Percentiles rank a stretch among this genome's conserved stretches.
These are phyloP conservation scores for Vulpes vulpes DNA, from an alignment of 2,113 vertebrate species.

Conservation along the genomic window DNA sequence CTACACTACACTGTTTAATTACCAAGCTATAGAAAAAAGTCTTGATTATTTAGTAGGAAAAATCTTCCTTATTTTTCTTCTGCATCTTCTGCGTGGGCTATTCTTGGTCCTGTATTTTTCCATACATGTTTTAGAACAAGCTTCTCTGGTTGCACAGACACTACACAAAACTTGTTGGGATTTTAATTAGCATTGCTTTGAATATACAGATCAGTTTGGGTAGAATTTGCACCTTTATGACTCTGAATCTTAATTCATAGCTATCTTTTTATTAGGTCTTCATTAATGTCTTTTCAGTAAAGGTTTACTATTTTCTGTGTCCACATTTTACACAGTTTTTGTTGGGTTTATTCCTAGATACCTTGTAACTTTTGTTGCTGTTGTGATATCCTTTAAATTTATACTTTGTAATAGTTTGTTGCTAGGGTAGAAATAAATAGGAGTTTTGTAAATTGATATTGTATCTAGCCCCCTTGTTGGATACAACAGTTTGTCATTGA, in stretches of 20 bases:
- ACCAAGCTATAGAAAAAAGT: not conserved
- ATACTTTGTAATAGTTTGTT: not conserved
- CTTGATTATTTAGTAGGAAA: not conserved
- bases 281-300: not conserved
- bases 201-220: not conserved
- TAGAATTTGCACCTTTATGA: not conserved
- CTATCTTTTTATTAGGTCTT: not conserved
- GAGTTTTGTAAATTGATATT: constrained; percentile 33
- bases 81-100: not conserved
- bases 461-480: not conserved
- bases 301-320: not conserved
- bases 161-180: not conserved
- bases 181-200: not conserved
- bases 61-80: constrained; percentile 23
- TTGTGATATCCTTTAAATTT: not conserved
- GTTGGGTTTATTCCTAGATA: not conserved
- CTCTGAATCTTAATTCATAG: not conserved
- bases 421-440: not conserved
- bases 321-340: constrained; percentile 11
- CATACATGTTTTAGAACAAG: not conserved
- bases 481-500: not conserved
- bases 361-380: constrained; percentile 4
- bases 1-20: not conserved
- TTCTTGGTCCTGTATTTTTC: not conserved
- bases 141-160: not conserved